Base-by-base conservation (phyloP, 2,113 vertebrate genomes). In the Thamnophis sirtalis region DNA sequence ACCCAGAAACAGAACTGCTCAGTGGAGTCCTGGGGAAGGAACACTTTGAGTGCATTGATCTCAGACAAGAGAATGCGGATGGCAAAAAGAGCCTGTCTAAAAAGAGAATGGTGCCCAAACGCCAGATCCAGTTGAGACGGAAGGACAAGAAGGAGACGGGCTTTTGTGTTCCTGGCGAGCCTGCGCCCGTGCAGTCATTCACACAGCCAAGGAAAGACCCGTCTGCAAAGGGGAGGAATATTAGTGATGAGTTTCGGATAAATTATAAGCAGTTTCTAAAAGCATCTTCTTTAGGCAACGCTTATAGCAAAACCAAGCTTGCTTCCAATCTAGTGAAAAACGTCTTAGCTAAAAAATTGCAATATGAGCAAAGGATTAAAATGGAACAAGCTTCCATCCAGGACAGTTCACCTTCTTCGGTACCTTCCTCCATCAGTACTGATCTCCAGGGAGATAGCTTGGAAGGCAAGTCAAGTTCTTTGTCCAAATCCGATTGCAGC, bases 121-220 rank as follows among this genome's bases (percentile, higher is more conserved):
- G 99, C 90, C 98, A 99, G 96, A 99, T 99, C 91, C 98, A 98
- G 95, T 97, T 99, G 88, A 98, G 98, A 90, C 98, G 97, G 86
- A 98, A 97, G 87, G 97, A 98, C 92, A 97, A 95, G 86, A 97
- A 97, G 93, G 98, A 97, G 88, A 43, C 11, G 0, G 88, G 93
- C 24, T 96, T 98, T 21, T 88, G 95, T 1, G 95, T 95, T 3
- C 90, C 97, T 73, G 96, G 95, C 7, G 98, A 97, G 0, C 95
- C 96, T 84, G 17, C 86, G 0, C 87, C 9, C 2, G 89, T 95
- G 22, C 95, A 94, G 0, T 92, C 92, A 5, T 60, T 92, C n/a
- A 51, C 94, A 38, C 93, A 95, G 0, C 0, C 93, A 84, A 93
- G 95, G 92, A 96, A 96, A 89, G 95, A 96, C 63, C 85, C 84